Conservation (phyloP, 2,113 vertebrate species). For the Xenotilapia caudafasciata region DNA sequence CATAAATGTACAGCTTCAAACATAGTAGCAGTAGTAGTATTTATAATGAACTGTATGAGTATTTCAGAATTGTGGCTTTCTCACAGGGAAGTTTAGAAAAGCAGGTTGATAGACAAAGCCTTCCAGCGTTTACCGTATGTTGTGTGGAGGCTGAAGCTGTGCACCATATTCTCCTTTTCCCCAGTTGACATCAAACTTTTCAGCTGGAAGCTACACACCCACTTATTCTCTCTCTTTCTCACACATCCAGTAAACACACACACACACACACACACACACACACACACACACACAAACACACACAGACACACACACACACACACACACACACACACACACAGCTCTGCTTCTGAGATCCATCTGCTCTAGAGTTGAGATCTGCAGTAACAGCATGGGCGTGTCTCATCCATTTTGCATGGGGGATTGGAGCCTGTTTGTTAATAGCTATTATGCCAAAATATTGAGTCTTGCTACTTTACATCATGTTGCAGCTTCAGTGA, state of each 20-base stretch:
- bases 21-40: neutral
- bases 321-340: neutral
- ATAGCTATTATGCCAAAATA: slow-evolving; percentile 7
- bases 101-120: neutral
- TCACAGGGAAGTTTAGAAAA: neutral
- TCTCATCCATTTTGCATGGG: slow-evolving; percentile 49
- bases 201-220: neutral
- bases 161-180: neutral
- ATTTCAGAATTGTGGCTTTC: neutral
- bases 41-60: neutral
- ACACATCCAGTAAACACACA: neutral
- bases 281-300: neutral
- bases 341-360: slow-evolving; percentile 15
- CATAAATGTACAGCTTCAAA: neutral
- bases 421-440: slow-evolving; percentile 20
- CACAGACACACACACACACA: neutral
- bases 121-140: neutral
- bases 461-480: slow-evolving; percentile 7
- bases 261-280: neutral
- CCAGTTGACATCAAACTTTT: neutral
- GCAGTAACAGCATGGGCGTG: slow-evolving; percentile 55
- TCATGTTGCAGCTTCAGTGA: neutral
- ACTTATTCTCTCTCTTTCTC: neutral
- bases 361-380: slow-evolving; percentile 23
- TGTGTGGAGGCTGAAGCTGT: neutral